Evolutionary conservation across 92 coral and sea anemone species (phyloP).

Genomic region (Porites divaricata): DNA sequence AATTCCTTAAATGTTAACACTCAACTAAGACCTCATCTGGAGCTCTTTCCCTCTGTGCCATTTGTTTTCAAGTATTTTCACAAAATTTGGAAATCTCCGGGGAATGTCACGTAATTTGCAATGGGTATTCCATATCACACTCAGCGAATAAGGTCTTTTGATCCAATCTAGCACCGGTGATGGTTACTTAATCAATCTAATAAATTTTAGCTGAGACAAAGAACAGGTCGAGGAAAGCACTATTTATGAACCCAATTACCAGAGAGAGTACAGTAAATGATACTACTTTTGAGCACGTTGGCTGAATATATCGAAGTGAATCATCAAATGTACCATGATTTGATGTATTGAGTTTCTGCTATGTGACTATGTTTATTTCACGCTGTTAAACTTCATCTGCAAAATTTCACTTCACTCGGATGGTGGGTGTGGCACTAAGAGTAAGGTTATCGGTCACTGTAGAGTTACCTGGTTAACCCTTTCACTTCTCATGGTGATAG

Average conservation of each 20-base stretch:
- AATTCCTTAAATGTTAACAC: too few relatives aligned
- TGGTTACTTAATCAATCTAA: neutral
- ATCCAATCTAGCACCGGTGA: neutral
- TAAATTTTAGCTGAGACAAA: neutral
- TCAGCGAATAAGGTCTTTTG: neutral
- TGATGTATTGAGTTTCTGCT: neutral
- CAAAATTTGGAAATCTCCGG: too few relatives aligned
- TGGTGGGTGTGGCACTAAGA: slow-evolving; percentile 1
- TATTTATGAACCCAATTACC: neutral
- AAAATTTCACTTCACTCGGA: neutral
- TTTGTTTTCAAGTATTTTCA: too few relatives aligned
- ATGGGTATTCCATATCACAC: too few relatives aligned
- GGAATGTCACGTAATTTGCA: too few relatives aligned
- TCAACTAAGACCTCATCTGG: too few relatives aligned
- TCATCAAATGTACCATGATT: neutral
- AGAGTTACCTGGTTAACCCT: too few relatives aligned
- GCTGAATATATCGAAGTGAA: slow-evolving; percentile 2
- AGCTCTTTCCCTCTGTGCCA: too few relatives aligned
- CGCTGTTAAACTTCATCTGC: too few relatives aligned
- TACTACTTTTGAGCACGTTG: neutral
- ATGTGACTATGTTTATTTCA: neutral
- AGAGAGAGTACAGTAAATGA: neutral
- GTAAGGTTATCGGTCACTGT: neutral
- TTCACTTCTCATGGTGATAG: too few relatives aligned
- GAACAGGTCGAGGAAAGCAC: neutral